Evolutionary conservation across 1,140 invertebrate genomes (phyloP).

Genomic region (Ctenoplectra terminalis): DNA sequence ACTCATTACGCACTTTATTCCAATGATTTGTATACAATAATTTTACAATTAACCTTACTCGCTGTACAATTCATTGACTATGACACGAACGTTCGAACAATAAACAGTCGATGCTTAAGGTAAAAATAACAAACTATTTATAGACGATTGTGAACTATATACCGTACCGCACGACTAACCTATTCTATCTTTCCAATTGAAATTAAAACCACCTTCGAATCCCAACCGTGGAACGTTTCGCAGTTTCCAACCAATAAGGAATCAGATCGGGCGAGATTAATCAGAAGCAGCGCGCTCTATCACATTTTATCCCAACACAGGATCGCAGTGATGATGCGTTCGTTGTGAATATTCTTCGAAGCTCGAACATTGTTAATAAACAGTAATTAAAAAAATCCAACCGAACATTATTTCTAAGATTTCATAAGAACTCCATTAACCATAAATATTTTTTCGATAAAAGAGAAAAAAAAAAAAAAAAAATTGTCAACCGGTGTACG

Average conservation of each 20-base stretch:
- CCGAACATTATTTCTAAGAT: background rate
- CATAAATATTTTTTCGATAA: no score
- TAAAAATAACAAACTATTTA: background rate
- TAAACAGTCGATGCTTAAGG: background rate
- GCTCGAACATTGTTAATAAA: background rate
- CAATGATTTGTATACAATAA: background rate
- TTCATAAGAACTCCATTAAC: no score
- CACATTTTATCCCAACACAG: background rate
- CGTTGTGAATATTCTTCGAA: constrained; percentile 5
- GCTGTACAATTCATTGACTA: background rate
- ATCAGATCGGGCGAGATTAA: background rate
- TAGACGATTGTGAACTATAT: no score
- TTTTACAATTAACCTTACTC: background rate
- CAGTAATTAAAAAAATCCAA: background rate
- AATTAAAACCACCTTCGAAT: background rate
- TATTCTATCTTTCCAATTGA: background rate
- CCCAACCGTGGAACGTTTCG: background rate
- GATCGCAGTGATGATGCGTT: background rate
- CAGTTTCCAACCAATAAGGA: background rate
- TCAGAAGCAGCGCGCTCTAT: background rate
- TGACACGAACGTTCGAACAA: no score
- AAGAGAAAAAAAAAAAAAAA: no score
- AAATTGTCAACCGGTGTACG: background rate
- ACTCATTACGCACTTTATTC: background rate
- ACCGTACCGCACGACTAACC: background rate